Evolutionary conservation across 2,797 vertebrate genomes (phyloP).

Genomic region (Novumbra hubbsi): DNA sequence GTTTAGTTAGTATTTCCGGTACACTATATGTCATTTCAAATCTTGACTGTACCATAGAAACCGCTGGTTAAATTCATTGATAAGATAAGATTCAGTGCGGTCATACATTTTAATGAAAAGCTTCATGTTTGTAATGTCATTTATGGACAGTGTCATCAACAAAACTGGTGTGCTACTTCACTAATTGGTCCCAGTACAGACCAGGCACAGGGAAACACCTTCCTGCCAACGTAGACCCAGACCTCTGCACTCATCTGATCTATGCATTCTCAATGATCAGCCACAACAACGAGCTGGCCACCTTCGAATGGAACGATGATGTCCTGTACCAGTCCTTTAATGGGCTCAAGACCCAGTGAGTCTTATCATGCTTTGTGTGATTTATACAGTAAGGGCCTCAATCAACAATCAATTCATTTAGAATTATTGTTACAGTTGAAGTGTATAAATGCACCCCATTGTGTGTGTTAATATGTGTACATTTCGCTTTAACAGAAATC

Average conservation of each 20-base stretch:
- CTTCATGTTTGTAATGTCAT: not conserved
- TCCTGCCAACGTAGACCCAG: slow-evolving; percentile 72
- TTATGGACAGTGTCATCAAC: slow-evolving; percentile 63
- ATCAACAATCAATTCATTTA: not conserved
- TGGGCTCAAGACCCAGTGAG: slow-evolving; percentile 68
- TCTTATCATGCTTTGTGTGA: no score
- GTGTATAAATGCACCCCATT: not conserved
- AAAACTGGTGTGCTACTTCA: slow-evolving; percentile 80
- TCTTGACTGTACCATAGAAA: not conserved
- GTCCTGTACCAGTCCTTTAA: slow-evolving; percentile 74
- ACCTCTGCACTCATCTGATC: slow-evolving; percentile 81
- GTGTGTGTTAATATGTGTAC: not conserved
- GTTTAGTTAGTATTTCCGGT: slow-evolving; percentile 1
- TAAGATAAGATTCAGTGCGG: not conserved
- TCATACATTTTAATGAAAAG: not conserved
- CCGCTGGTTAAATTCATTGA: no score
- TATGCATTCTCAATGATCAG: slow-evolving; percentile 79
- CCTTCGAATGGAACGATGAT: slow-evolving; percentile 72
- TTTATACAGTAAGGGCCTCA: not conserved
- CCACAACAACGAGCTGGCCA: slow-evolving; percentile 58
- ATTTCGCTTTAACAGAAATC: slow-evolving; percentile 64
- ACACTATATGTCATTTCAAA: not conserved
- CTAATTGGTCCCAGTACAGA: slow-evolving; percentile 77
- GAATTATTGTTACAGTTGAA: not conserved
- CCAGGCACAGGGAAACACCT: slow-evolving; percentile 51